Conservation (phyloP, 1,140 invertebrate genomes). For the Drosophila ironensis region DNA sequence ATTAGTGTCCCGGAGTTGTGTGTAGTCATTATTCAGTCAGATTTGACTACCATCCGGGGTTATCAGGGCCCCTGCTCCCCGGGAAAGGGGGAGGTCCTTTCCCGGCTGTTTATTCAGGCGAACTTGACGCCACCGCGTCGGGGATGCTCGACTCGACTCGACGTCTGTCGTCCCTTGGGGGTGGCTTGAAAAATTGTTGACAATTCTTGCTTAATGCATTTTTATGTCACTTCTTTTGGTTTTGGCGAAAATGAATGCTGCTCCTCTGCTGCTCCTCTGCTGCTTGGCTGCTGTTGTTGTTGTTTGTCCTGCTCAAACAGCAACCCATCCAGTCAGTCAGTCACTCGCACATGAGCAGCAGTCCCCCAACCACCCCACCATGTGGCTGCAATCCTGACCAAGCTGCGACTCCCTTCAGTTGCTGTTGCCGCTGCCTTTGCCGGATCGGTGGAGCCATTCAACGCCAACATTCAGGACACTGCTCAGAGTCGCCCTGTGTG, state of each 20-base stretch:
- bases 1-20: slow-evolving; percentile 51
- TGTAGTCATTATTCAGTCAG: slow-evolving; percentile 72
- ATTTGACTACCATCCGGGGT: slow-evolving; percentile 43
- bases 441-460: slow-evolving; percentile 68
- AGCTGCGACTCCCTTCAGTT: slow-evolving; percentile 19
- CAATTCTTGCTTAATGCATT: slow-evolving; percentile 80
- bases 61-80: slow-evolving; percentile 22
- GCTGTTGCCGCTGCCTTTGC: slow-evolving; percentile 59
- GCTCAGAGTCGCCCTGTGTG: background rate
- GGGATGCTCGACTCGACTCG: slow-evolving; percentile 47
- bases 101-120: slow-evolving; percentile 59
- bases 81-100: slow-evolving; percentile 13
- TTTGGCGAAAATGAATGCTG: slow-evolving; percentile 43
- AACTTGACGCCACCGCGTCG: slow-evolving; percentile 69
- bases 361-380: slow-evolving; percentile 58
- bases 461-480: slow-evolving; percentile 31
- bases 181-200: slow-evolving; percentile 71
- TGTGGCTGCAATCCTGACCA: slow-evolving; percentile 61
- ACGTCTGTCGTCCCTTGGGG: slow-evolving; percentile 16
- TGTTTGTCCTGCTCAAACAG: slow-evolving; percentile 53
- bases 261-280: slow-evolving; percentile 6
- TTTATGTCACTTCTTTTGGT: slow-evolving; percentile 68
- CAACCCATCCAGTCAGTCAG: slow-evolving; percentile 15
- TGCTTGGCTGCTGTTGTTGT: slow-evolving; percentile 14
- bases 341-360: slow-evolving; percentile 44